These are phyloP conservation scores for Itoplectis maculator DNA, from an alignment of 2,888 invertebrate genomes.

Conservation along the genomic window DNA sequence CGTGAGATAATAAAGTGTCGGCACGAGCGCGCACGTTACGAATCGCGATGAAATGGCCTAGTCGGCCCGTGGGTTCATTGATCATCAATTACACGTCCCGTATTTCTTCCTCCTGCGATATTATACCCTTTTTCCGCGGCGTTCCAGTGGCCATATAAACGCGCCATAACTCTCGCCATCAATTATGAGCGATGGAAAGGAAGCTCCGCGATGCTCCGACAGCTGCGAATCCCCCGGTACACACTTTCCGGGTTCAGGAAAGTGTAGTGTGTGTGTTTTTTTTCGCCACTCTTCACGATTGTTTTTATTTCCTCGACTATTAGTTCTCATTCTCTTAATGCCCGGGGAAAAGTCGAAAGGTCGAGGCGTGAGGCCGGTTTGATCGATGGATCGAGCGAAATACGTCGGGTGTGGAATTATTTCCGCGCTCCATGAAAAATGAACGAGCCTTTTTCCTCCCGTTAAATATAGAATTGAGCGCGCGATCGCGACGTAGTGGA, in stretches of 20 bases:
- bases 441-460: neutral
- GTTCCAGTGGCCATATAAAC: conserved; percentile 7
- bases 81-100: neutral
- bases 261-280: conserved; percentile 4
- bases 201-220: neutral
- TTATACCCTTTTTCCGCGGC: neutral
- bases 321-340: conserved; percentile 11
- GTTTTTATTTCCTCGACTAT: conserved; percentile 21
- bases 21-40: neutral
- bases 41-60: neutral
- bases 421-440: neutral
- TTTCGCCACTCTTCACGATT: conserved; percentile 15
- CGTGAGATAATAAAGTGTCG: neutral
- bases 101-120: neutral
- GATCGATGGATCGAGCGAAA: conserved; percentile 6
- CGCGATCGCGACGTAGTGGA: too few species aligned
- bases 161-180: conserved; percentile 2
- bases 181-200: conserved; percentile 22
- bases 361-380: conserved; percentile 19
- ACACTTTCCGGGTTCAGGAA: conserved; percentile 31
- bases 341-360: neutral
- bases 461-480: too few species aligned
- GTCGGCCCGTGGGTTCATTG: conserved; percentile 2
- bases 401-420: neutral
- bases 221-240: conserved; percentile 26